Base-by-base conservation (phyloP, 2,797 vertebrate genomes). In the Meda fulgida region DNA sequence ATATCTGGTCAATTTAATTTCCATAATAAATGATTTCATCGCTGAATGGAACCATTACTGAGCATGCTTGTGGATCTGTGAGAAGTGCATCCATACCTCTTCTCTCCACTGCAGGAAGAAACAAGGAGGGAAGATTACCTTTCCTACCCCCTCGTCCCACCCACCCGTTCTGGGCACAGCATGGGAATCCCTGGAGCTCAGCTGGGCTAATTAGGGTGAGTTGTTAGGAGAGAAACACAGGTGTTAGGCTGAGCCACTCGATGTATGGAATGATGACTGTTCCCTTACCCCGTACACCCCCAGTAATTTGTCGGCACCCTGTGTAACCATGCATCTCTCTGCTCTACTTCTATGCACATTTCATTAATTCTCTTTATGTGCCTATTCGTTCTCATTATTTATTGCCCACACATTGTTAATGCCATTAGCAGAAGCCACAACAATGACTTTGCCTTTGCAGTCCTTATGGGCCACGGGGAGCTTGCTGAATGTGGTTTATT, bases 171-270 rank as follows among this genome's bases (percentile, higher is more conserved):
- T 85, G 88, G 86, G 90, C 93, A 89, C 91, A 90, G 91, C 91
- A 93, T 90, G 91, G 92, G 93, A 90, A 94, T 97, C 97, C 96
- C 96, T 92, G 79, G 94, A 96, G 97, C 96, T 95, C 95, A 93
- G 95, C 95, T 95, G 96, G 97, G 97, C 97, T 99, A 99, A 99
- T 99, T 99, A 99, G 97, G 97, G 97, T 98, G 97, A 98, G 95
- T 93, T 94, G 96, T 95, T 95, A 92, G 90, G 91, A 96, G 94
- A 95, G 97, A 95, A 96, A 97, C 96, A 97, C 95, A 97, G 97
- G 98, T 98, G 97, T 98, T 98, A 96, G 95, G 97, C 94, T 95
- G 96, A 96, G 93, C 96, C 95, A 96, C 95, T 95, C 95, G 94
- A 95, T 95, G 94, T 94, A 93, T 94, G 94, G 95, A 97, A 96